phyloP scores from a whole-genome alignment of 2,113 vertebrate genomes.

The Sylvicapra grimmia region DNA sequence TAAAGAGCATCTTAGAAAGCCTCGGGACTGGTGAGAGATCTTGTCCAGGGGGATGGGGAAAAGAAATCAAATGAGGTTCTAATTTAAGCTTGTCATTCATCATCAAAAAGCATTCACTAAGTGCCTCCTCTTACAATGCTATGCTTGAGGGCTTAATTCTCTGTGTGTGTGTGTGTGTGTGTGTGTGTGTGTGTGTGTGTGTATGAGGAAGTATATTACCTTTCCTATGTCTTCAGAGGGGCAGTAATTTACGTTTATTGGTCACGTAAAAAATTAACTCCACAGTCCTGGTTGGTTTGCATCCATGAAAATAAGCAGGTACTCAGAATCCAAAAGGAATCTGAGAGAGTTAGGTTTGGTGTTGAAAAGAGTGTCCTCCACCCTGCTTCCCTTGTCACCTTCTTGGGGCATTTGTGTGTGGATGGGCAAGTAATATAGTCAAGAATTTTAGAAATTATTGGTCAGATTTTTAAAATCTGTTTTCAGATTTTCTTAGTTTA shows the following conservation, averaged over 20 bases:
- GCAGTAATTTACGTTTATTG: slow-evolving; percentile 46
- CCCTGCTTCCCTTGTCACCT: neutral
- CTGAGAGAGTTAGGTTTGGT: neutral
- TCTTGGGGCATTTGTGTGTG: neutral
- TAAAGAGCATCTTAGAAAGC: slow-evolving; percentile 15
- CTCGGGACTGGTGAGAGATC: neutral
- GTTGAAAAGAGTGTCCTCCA: neutral
- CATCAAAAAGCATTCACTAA: slow-evolving; percentile 63
- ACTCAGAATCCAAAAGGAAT: neutral
- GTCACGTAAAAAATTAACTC: slow-evolving; percentile 56
- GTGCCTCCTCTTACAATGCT: slow-evolving; percentile 36
- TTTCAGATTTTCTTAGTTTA: neutral
- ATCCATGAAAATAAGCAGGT: neutral
- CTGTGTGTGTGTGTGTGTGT: slow-evolving; percentile 32
- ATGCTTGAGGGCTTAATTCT: slow-evolving; percentile 60
- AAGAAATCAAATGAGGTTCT: slow-evolving; percentile 56
- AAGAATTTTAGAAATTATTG: neutral
- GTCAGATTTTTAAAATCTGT: neutral
- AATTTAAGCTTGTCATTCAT: slow-evolving; percentile 60
- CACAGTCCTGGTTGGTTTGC: neutral
- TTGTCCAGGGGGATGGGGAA: neutral
- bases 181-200: slow-evolving; percentile 20
- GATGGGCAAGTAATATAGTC: neutral
- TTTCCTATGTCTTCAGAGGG: slow-evolving; percentile 23
- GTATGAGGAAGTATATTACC: slow-evolving; percentile 51